Evolutionary conservation across 2,888 invertebrate species (phyloP), one percentile per base, ranked within the genome.

Genomic region (Drosophila conformis): DNA sequence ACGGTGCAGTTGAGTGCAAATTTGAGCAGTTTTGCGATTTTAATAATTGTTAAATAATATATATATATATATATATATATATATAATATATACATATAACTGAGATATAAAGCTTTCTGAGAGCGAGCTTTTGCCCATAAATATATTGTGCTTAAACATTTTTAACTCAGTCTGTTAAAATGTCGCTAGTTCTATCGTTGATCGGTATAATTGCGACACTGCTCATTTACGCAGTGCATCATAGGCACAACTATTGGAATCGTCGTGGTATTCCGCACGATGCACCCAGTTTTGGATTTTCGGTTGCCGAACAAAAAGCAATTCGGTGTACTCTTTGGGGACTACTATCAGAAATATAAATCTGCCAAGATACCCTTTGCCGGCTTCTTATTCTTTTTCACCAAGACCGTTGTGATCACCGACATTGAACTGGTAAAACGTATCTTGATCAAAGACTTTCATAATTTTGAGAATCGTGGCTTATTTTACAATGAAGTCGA

Each of bases 401-500:
- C 61, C 0, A 90, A 89, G 10, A 64, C 64, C 0, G 74, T 83
- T 3, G 52, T 92, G 0, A 36, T 89, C 0, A 83, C 80, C 6
- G 91, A 92, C 40, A 42, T 89, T 36, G 91, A 91, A 11, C 66
- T 92, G 21, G 64, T 83, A 0, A 91, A 91, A 60, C 76, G 76
- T 4, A 73, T 92, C 6, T 51, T 92, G 11, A 87, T 92, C 7
- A 91, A 85, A 51, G 92, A 92, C 38, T 92, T 92, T 10, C 80
- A 77, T 35, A 82, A 90, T 15, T 92, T 92, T 25, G 86, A 84
- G 46, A 87, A 91, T 57, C 91, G 92, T 0, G 91, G 90, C 0
- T 11, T 91, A 15, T 92, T 87, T 63, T 69, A 77, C 31, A 92
- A 92, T 51, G 91, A 89, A 63, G 56, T 76, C 6, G 87, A 89